Base-by-base conservation (phyloP, 2,888 invertebrate genomes). In the Andrena minutula region DNA sequence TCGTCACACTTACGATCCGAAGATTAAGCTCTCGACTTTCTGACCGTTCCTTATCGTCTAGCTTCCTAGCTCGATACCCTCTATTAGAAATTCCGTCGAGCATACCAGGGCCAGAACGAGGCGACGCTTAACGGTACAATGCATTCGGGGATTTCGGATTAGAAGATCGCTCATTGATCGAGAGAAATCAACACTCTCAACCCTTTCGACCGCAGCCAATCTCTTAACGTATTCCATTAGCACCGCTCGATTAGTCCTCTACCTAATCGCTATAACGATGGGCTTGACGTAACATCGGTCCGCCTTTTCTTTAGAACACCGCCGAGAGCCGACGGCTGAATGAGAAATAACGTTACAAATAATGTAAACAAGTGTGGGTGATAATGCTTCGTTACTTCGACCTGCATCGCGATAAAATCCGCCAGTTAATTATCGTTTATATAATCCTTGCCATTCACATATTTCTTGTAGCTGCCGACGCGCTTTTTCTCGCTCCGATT, bases 211-310 rank as follows among this genome's bases (percentile, higher is more conserved):
- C 51, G 71, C 68, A 32, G 69, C 77, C 75, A 85, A 85, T 85
- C 76, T 72, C 76, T 72, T 41, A 28, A 81, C 70, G 63, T 76
- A 73, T 68, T 71, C 74, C 74, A 68, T 80, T 77, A 75, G 76
- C 75, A 56, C 49, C 30, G 64, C 74, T 73, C 73, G 76, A 58
- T 68, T 58, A 68, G 66, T 28, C 70, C 58, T 8, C 72, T 82
- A 41, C 41, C 41, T 41, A 78, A 84, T 78, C 71, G 78, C 68
- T 58, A 63, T 78, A 75, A 84, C 73, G 78, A 56, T 26, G 30
- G 65, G n/a, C 58, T 78, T 79, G 82, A 85, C 82, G 85, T 82
- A 85, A 76, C 74, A 56, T 65, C 53, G 65, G 49, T 68, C 66
- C 8, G 65, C 7, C 12, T 70, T 60, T 20, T 49, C 51, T 58